Evolutionary conservation across 2,888 invertebrate species (phyloP), one percentile per base, ranked within the genome.

Genomic region (Disparrhopalites patrizii): DNA sequence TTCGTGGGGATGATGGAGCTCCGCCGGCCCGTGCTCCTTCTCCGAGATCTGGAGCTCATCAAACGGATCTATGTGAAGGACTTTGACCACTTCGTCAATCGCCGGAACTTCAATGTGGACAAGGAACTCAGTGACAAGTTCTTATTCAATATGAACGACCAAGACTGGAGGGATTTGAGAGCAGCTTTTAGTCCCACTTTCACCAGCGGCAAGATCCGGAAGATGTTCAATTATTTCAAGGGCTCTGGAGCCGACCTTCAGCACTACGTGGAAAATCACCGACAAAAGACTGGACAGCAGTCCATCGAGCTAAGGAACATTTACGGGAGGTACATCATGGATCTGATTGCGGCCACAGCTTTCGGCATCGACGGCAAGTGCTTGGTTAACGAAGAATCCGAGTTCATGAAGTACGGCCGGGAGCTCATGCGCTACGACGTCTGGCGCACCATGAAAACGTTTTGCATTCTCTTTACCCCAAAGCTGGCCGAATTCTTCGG

Each of bases 331-430:
- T 76, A 70, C 58, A 69, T 74, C 4, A 75, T 76, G 7, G 77
- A 77, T 61, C 71, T 77, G 3, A 78, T 81, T 4, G 77, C 77
- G 0, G 79, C 79, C 0, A 77, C 80, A 1, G 79, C 82, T 0
- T 82, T 82, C 67, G 82, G 82, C 0, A 78, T 82, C 3, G 78
- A 77, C 8, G 76, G 77, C 1, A 71, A 78, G 50, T 75, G 76
- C 0, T 77, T 77, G 0, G 79, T 79, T 54, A 65, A 77, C 25
- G 55, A 56, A 0, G 77, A 81, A 28, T 71, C 81, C 77, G 1
- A 80, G 78, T 36, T 81, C 79, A 57, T 76, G 76, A 28, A 68
- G 54, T 71, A 72, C 70, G 68, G 71, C 0, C 64, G 65, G 40
- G 56, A 76, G 15, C 47, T 65, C 10, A 66, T 66, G 2, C 62